Base-by-base conservation (phyloP, 2,888 invertebrate genomes). In the Nycteola revayana region DNA sequence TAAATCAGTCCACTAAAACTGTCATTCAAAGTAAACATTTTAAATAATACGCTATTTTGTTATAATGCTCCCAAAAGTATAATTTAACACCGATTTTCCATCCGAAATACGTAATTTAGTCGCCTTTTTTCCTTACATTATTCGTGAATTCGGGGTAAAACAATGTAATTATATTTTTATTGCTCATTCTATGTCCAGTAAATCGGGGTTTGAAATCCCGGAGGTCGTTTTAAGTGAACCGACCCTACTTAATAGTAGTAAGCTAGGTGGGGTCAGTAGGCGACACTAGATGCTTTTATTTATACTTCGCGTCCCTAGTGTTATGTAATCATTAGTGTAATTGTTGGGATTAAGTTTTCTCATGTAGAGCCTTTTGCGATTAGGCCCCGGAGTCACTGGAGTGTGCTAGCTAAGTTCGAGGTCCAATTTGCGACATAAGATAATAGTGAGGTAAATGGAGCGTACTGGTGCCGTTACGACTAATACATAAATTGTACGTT, bases 111-210 rank as follows among this genome's bases (percentile, higher is more conserved):
- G 64, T 70, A 66, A 66, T 70, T 67, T 68, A 63, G 65, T 68
- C 49, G 60, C 58, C 62, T 71, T 70, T 60, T 66, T 69, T 67
- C 60, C 60, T 61, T 55, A 65, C 56, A 62, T 67, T 75, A 65
- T 71, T 71, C 70, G 71, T 74, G 70, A 72, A 76, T 75, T 64
- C 67, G 52, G 65, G 76, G 67, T 73, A 70, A 75, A 77, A 75
- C 79, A 77, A 77, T 75, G 73, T 82, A 83, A 83, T 85, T 81
- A 84, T 82, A 82, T 83, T 83, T 81, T 83, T 85, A 86, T 79
- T 81, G 78, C 74, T 80, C 77, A 77, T 82, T 83, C 75, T 71
- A 77, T 79, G 79, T 81, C 74, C 75, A 79, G 77, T 81, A 81
- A 86, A 84, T 83, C 79, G 79, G 73, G 65, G 71, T 69, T 70